Conservation (phyloP, 2,888 invertebrate genomes). For the Dastarcus helophoroides region DNA sequence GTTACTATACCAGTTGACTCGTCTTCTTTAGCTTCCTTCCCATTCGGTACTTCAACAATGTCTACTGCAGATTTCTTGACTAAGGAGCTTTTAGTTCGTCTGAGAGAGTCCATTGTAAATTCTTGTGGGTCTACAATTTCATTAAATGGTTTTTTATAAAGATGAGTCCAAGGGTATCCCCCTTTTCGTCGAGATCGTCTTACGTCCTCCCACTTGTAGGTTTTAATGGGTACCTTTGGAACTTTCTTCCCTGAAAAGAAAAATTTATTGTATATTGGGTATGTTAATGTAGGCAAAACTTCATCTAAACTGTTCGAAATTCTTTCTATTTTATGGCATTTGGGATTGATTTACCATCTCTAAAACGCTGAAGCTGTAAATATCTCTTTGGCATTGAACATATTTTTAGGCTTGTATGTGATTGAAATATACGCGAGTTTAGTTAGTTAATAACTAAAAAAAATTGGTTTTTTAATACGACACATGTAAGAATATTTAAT, state of each 20-base stretch:
- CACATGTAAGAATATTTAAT: too few relatives aligned
- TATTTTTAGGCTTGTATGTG: too few relatives aligned
- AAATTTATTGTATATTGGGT: background rate
- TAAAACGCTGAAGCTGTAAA: too few relatives aligned
- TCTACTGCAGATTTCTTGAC: conserved; percentile 18
- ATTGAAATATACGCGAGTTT: too few relatives aligned
- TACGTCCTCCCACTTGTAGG: conserved; percentile 74
- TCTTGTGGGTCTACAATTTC: conserved; percentile 34
- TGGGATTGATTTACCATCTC: too few relatives aligned
- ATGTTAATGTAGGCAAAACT: too few relatives aligned
- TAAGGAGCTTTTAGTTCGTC: conserved; percentile 23
- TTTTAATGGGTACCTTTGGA: conserved; percentile 62
- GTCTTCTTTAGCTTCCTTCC: conserved; percentile 10
- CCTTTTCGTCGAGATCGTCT: conserved; percentile 57
- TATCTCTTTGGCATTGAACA: too few relatives aligned
- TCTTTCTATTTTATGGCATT: too few relatives aligned
- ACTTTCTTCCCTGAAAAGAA: conserved; percentile 27
- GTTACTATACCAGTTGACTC: conserved; percentile 9
- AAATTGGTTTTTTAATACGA: too few relatives aligned
- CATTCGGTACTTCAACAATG: conserved; percentile 14
- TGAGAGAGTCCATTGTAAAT: conserved; percentile 28
- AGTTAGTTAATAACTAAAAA: too few relatives aligned
- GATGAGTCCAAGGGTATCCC: conserved; percentile 71
- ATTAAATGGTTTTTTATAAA: conserved; percentile 50
- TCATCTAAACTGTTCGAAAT: too few relatives aligned